Conservation (phyloP, 2,888 invertebrate genomes). For the Ichneumoninae sp. region DNA sequence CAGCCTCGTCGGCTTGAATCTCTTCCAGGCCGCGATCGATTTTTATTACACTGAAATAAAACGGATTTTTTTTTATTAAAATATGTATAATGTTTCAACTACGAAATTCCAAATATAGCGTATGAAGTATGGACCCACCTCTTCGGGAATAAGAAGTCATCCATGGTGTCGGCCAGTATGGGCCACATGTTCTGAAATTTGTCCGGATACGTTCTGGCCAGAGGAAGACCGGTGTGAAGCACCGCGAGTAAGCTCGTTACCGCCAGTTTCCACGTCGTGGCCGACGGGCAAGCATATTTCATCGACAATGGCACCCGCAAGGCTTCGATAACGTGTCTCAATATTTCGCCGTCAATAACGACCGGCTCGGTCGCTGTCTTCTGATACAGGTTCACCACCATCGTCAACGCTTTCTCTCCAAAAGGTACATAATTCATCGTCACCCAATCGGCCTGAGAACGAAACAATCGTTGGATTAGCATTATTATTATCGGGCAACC, state of each 20-base stretch:
- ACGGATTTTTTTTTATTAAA: too few relatives aligned
- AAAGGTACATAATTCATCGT: conserved; percentile 94
- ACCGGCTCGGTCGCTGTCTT: conserved; percentile 89
- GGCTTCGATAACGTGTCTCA: conserved; percentile 90
- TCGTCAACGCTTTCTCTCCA: conserved; percentile 91
- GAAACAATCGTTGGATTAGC: not conserved
- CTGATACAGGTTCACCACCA: conserved; percentile 91
- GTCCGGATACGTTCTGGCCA: conserved; percentile 92
- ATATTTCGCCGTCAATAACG: conserved; percentile 90
- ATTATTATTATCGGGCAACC: too few relatives aligned
- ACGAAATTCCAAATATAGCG: not conserved
- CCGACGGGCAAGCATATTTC: conserved; percentile 92
- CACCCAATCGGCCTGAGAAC: conserved; percentile 89
- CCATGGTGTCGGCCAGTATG: conserved; percentile 93
- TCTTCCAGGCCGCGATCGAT: conserved; percentile 86
- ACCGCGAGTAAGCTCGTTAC: conserved; percentile 91
- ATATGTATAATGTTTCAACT: too few relatives aligned
- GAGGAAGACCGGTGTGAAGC: conserved; percentile 93
- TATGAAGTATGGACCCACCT: conserved; percentile 85
- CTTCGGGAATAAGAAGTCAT: conserved; percentile 96
- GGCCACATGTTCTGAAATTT: conserved; percentile 93
- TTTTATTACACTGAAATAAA: conserved; percentile 83
- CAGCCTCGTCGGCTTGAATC: conserved; percentile 89
- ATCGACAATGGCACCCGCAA: conserved; percentile 90
- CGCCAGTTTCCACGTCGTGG: conserved; percentile 93